These are phyloP conservation scores for Actinernus sp. DNA, from an alignment of 92 coral and sea anemone genomes.

Conservation along the genomic window DNA sequence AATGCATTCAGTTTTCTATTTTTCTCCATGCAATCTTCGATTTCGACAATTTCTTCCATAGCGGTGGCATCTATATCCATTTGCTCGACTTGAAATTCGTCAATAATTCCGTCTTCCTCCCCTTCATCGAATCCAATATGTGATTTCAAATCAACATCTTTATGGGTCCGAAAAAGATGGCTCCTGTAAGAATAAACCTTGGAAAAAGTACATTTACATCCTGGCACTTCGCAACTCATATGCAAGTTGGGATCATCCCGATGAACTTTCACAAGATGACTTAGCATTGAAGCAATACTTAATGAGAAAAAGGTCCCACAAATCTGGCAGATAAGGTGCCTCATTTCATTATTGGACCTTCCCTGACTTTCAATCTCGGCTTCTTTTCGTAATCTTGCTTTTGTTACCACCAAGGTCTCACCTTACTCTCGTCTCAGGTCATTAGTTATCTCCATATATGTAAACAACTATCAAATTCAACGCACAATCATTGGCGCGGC, in stretches of 20 bases:
- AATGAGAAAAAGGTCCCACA: constrained; percentile 21
- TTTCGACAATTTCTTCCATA: not conserved
- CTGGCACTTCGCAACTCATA: constrained; percentile 17
- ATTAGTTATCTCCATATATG: no score
- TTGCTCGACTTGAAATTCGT: not conserved
- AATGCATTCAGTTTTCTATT: constrained; percentile 38
- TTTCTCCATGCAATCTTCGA: constrained; percentile 12
- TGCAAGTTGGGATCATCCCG: constrained; percentile 17
- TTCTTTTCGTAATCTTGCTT: no score
- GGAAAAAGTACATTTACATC: not conserved
- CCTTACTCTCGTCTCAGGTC: no score
- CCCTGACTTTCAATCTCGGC: no score
- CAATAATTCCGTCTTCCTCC: not conserved
- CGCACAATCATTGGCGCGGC: no score
- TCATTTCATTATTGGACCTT: constrained; percentile 14
- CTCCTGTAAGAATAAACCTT: not conserved
- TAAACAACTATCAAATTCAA: no score
- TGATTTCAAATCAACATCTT: constrained; percentile 2
- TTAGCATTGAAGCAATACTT: constrained; percentile 2
- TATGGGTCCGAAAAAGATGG: not conserved
- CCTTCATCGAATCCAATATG: not conserved
- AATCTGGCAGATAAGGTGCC: constrained; percentile 10
- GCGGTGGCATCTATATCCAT: not conserved
- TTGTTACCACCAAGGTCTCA: no score
- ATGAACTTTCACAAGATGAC: constrained; percentile 19